These are phyloP conservation scores for Brassicogethes aeneus DNA, from an alignment of 2,888 invertebrate species.

Conservation along the genomic window DNA sequence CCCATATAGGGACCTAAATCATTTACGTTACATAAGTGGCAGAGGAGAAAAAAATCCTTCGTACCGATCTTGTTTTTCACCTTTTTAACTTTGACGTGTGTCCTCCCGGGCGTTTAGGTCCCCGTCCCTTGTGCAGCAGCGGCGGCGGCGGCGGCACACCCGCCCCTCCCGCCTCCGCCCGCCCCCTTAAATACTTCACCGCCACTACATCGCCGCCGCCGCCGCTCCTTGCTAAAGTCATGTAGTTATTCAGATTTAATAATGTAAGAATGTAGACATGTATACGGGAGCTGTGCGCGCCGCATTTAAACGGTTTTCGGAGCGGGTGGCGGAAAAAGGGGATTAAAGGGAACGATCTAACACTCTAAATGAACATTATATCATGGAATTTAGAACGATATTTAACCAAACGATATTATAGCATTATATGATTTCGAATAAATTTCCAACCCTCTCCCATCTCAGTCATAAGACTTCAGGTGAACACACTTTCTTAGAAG, in stretches of 20 bases:
- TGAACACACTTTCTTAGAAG: too few species aligned
- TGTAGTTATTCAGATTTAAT: constrained; percentile 27
- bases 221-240: constrained; percentile 17
- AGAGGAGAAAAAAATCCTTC: too few species aligned
- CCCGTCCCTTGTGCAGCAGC: neutral
- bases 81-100: too few species aligned
- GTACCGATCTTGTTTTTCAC: too few species aligned
- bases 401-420: neutral
- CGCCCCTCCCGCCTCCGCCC: constrained; percentile 6
- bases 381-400: constrained; percentile 1
- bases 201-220: constrained; percentile 11
- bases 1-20: too few species aligned
- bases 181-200: constrained; percentile 16
- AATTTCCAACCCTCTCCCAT: too few species aligned
- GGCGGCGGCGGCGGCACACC: neutral
- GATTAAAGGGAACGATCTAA: constrained; percentile 2
- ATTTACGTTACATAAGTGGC: too few species aligned
- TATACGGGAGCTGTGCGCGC: constrained; percentile 18
- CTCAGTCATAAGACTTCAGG: too few species aligned
- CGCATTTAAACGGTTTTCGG: constrained; percentile 15
- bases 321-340: constrained; percentile 2
- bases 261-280: constrained; percentile 25
- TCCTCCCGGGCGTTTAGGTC: neutral
- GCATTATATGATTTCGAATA: neutral
- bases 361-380: constrained; percentile 1